These are phyloP conservation scores for Brienomyrus longianalis DNA, from an alignment of 2,113 vertebrate species.

Conservation along the genomic window DNA sequence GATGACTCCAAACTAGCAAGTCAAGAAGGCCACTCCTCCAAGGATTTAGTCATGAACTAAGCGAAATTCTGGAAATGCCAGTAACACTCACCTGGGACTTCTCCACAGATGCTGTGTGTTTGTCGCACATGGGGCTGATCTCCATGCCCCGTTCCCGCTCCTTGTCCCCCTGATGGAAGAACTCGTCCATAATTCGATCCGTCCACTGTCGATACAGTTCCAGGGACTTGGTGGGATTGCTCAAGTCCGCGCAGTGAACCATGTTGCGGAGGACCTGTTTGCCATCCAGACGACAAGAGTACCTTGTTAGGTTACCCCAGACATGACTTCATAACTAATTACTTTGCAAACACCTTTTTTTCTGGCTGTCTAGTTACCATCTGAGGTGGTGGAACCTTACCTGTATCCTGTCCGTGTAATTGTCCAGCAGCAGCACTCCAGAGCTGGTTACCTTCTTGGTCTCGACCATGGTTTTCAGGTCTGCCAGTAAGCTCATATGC, in stretches of 20 bases:
- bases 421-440: conserved; percentile 89
- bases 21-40: background rate
- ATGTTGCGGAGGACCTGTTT: conserved; percentile 90
- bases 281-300: background rate
- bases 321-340: background rate
- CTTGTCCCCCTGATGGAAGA: conserved; percentile 96
- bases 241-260: conserved; percentile 96
- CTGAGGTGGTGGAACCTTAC: conserved; percentile 44
- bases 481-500: conserved; percentile 92
- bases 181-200: conserved; percentile 96
- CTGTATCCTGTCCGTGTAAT: conserved; percentile 97
- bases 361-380: background rate
- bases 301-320: background rate
- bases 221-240: conserved; percentile 94
- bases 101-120: conserved; percentile 92
- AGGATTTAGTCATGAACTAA: background rate
- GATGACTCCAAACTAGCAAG: background rate
- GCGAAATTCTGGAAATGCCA: too few species aligned
- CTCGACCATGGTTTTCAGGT: conserved; percentile 98
- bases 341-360: background rate
- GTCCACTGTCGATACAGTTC: conserved; percentile 96
- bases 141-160: conserved; percentile 94
- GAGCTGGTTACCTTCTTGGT: conserved; percentile 98
- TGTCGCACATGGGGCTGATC: conserved; percentile 98
- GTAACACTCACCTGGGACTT: conserved; percentile 80